These are phyloP conservation scores for Anomalospiza imberbis DNA, from an alignment of 2,797 vertebrate genomes.

Conservation along the genomic window DNA sequence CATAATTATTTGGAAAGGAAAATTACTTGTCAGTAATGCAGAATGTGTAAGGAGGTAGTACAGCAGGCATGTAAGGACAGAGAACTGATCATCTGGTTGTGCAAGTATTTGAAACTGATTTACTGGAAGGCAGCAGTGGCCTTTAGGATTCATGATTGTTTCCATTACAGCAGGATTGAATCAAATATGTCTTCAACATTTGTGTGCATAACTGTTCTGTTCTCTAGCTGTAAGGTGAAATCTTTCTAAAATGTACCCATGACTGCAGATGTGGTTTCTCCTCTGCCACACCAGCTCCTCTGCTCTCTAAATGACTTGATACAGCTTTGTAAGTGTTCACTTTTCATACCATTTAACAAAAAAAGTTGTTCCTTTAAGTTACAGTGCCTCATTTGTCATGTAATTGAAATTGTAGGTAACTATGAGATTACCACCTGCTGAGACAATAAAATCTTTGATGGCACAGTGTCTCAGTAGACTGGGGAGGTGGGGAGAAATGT, in stretches of 20 bases:
- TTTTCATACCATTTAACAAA: neutral
- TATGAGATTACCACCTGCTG: neutral
- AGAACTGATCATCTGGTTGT: neutral
- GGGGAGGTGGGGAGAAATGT: neutral
- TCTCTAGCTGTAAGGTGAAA: neutral
- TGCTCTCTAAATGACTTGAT: neutral
- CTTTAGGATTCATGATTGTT: neutral
- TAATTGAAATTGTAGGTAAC: neutral
- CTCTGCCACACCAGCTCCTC: neutral
- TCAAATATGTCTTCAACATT: neutral
- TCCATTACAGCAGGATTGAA: neutral
- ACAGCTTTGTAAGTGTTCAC: neutral
- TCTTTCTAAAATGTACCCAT: neutral
- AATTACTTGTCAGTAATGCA: neutral
- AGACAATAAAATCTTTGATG: constrained; percentile 24
- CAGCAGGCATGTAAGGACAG: neutral
- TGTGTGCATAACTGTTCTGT: neutral
- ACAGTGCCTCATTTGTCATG: neutral
- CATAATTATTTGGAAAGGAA: neutral
- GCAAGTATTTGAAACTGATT: neutral
- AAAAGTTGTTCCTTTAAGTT: neutral
- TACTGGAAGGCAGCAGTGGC: neutral
- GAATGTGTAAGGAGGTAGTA: neutral
- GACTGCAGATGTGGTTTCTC: neutral
- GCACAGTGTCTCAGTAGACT: neutral